These are phyloP conservation scores for Agapostemon virescens DNA, from an alignment of 2,888 invertebrate genomes.

Conservation along the genomic window DNA sequence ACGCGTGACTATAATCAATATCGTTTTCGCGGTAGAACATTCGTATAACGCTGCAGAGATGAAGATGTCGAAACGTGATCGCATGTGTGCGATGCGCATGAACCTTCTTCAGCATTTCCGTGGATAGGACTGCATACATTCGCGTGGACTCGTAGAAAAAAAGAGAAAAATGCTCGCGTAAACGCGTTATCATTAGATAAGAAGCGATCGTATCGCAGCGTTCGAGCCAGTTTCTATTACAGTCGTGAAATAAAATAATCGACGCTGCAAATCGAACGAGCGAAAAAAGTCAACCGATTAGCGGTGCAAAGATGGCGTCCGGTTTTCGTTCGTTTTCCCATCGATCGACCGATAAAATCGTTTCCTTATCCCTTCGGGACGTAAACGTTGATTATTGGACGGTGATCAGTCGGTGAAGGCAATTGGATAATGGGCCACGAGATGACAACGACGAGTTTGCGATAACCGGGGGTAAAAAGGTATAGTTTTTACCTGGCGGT, in stretches of 20 bases:
- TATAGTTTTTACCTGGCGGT: conserved; percentile 11
- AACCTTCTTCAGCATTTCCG: not conserved
- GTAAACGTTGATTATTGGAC: not conserved
- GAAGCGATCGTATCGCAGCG: conserved; percentile 17
- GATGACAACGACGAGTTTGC: not conserved
- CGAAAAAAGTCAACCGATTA: not conserved
- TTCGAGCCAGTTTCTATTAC: conserved; percentile 8
- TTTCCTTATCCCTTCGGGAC: not conserved
- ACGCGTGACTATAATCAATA: conserved; percentile 2
- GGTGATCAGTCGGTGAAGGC: too few relatives aligned
- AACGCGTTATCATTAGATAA: conserved; percentile 27
- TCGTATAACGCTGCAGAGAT: not conserved
- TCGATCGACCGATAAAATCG: too few relatives aligned
- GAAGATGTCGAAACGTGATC: conserved; percentile 18
- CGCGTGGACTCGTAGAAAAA: conserved; percentile 28
- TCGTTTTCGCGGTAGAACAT: not conserved
- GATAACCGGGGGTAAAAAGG: not conserved
- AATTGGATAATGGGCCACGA: not conserved
- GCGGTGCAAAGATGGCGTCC: too few relatives aligned
- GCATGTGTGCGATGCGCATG: not conserved
- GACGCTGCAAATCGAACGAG: not conserved
- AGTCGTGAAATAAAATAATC: not conserved
- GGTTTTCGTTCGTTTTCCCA: too few relatives aligned
- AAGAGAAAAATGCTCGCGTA: conserved; percentile 1
- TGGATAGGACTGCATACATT: conserved; percentile 6